Base-by-base conservation (phyloP, 2,113 vertebrate genomes). In the Nothocercus nigrocapillus region DNA sequence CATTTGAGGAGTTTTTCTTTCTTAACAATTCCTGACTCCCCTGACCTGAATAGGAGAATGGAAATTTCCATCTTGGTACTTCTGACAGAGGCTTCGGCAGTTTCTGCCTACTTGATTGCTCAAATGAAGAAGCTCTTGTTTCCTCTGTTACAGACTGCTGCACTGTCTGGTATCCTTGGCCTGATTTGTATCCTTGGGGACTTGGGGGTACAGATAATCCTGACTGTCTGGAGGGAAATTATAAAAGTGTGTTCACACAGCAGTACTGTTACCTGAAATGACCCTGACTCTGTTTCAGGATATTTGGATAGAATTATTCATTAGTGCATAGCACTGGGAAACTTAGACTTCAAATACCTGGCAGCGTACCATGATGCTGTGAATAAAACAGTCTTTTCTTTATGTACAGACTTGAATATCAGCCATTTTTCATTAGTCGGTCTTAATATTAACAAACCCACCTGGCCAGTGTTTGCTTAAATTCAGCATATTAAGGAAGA, bases 391-490 rank as follows among this genome's bases (percentile, higher is more conserved):
- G 58, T 74, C 66, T 82, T 58, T 86, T 47, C 68, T 76, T 92
- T 82, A 54, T 66, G 58, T 66, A 40, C 85, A 42, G 58, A 22
- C 69, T 82, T 84, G 73, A 67, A 70, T 56, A 88, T 13, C 61
- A 73, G 73, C 64, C 68, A 38, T 53, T 90, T 95, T 90, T 96
- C 79, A 69, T 75, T 75, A 62, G 79, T 61, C 88, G 82, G 53
- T 75, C 61, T 89, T 81, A 64, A 30, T 91, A 81, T 82, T 94
- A 85, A 38, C 82, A 94, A 83, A 42, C 18, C 32, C 47, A 75
- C 78, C 70, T 92, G 87, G 56, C 54, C 64, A 75, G 11, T 58
- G 89, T 87, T 96, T 92, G 92, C 67, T 92, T 84, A 92, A 85
- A 62, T 62, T 62, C 72, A 75, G 86, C n/a, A 73, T 88, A 62